Conservation (phyloP, 1,140 invertebrate species). For the Araneus ventricosus region DNA sequence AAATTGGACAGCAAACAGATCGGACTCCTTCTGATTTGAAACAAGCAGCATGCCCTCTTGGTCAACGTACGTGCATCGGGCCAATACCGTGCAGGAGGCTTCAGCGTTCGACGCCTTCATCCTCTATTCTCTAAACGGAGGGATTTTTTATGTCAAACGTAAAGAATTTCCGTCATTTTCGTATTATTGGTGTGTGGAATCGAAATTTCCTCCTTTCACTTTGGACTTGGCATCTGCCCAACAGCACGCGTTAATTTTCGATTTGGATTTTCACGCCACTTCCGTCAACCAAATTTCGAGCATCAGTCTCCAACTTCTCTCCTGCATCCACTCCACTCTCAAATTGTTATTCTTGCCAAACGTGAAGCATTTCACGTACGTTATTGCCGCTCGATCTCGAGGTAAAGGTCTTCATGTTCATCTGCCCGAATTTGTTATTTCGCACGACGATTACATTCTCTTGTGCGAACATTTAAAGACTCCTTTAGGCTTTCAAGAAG, state of each 20-base stretch:
- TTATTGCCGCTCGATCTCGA: not conserved
- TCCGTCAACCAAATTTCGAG: not conserved
- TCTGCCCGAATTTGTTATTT: slow-evolving; percentile 5
- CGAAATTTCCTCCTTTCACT: not conserved
- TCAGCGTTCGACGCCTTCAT: not conserved
- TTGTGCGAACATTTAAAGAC: not conserved
- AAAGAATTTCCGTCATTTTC: not conserved
- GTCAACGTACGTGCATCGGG: no score
- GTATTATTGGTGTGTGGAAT: not conserved
- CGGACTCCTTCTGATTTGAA: no score
- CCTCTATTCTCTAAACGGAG: not conserved
- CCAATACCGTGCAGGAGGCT: not conserved
- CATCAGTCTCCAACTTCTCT: not conserved
- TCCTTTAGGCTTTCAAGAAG: not conserved
- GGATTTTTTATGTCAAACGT: not conserved
- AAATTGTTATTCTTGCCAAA: not conserved
- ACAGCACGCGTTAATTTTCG: not conserved
- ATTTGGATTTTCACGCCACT: not conserved
- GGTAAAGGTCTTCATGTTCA: not conserved
- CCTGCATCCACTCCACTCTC: not conserved
- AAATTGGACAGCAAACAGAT: no score
- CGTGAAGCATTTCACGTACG: not conserved
- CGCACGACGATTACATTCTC: slow-evolving; percentile 21
- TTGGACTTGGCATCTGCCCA: slow-evolving; percentile 1
- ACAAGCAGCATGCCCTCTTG: no score